Conservation (phyloP, 2,797 vertebrate species). For the Tachyglossus aculeatus region DNA sequence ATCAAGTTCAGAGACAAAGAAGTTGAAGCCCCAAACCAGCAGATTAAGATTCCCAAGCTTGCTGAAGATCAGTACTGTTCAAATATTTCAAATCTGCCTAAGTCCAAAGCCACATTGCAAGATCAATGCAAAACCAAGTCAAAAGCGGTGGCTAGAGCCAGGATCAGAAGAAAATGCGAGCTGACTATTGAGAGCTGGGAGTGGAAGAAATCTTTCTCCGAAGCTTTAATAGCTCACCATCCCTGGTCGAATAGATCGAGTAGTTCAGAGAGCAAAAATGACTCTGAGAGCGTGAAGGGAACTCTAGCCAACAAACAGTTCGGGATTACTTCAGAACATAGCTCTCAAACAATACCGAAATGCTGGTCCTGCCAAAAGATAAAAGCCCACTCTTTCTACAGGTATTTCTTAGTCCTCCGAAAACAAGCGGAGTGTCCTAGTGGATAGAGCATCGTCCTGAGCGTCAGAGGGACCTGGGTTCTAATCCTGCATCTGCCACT, state of each 20-base stretch:
- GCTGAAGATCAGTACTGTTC: slow-evolving; percentile 10
- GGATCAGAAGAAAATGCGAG: slow-evolving; percentile 22
- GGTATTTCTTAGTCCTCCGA: no score
- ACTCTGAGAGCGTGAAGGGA: not conserved
- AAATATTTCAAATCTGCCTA: slow-evolving; percentile 4
- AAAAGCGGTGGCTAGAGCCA: slow-evolving; percentile 7
- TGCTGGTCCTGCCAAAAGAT: slow-evolving; percentile 2
- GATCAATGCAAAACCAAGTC: slow-evolving; percentile 13
- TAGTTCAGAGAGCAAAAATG: slow-evolving; percentile 20
- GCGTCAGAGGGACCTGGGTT: no score
- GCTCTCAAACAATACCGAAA: slow-evolving; percentile 5
- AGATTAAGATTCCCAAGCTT: not conserved
- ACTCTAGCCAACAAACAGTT: not conserved
- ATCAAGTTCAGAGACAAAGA: not conserved
- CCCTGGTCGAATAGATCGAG: slow-evolving; percentile 22
- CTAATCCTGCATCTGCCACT: no score
- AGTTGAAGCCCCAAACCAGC: not conserved
- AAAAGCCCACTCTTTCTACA: slow-evolving; percentile 5
- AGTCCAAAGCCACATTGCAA: slow-evolving; percentile 11
- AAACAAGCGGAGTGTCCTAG: no score
- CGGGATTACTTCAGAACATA: not conserved
- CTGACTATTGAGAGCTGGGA: not conserved
- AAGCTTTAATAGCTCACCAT: slow-evolving; percentile 17
- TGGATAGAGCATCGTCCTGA: no score
- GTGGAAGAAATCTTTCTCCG: slow-evolving; percentile 5